Evolutionary conservation across 2,797 vertebrate species (phyloP).

Genomic region (Danio choprae): DNA sequence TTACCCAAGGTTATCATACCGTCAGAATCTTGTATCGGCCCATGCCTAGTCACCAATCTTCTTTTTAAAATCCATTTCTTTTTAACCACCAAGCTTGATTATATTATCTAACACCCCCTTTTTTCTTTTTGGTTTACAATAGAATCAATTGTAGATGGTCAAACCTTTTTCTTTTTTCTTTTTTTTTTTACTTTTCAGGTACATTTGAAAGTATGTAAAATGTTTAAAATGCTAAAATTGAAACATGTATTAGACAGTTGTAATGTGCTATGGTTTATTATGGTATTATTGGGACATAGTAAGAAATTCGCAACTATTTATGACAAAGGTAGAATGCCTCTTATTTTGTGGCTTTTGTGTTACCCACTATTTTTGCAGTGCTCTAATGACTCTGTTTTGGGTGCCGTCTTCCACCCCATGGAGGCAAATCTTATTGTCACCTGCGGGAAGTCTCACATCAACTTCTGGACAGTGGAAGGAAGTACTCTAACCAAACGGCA

Average conservation of each 20-base stretch:
- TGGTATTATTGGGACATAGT: neutral
- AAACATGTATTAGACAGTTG: neutral
- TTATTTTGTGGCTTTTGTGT: conserved; percentile 27
- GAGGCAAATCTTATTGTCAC: conserved; percentile 88
- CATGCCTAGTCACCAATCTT: too few relatives aligned
- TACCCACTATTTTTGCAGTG: conserved; percentile 46
- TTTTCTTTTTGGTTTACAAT: too few relatives aligned
- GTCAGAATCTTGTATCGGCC: too few relatives aligned
- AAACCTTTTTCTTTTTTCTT: neutral
- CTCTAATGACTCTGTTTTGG: conserved; percentile 87
- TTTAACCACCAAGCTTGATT: neutral
- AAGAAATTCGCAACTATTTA: neutral
- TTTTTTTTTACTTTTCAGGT: neutral
- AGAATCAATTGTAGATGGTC: neutral
- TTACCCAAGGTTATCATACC: too few relatives aligned
- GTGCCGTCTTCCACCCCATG: conserved; percentile 87
- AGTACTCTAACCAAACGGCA: conserved; percentile 86
- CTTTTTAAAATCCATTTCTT: neutral
- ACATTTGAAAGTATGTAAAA: neutral
- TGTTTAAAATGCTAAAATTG: neutral
- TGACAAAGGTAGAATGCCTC: neutral
- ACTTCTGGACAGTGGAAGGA: conserved; percentile 90
- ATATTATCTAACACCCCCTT: neutral
- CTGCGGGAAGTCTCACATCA: conserved; percentile 90
- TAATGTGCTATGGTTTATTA: neutral